A percentile compares a stretch with the other conserved stretches of the same genome.
Evolutionary conservation across 1,140 invertebrate species (phyloP).

Genomic region (Aethina tumida): DNA sequence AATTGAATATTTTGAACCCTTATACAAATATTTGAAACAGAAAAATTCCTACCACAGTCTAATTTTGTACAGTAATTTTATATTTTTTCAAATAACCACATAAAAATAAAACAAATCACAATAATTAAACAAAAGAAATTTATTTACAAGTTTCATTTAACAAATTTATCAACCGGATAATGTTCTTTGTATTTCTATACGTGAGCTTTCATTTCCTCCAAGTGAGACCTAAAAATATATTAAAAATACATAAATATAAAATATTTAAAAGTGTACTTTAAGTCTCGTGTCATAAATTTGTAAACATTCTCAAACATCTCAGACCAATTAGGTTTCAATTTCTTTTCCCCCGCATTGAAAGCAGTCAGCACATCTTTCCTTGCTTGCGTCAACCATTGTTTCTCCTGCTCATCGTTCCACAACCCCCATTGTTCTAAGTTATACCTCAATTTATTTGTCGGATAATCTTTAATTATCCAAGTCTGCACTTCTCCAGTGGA

Average conservation of each 20-base stretch:
- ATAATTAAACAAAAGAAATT: too few relatives aligned
- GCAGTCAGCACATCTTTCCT: constrained; percentile 68
- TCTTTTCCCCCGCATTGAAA: constrained; percentile 76
- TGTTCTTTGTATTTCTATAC: constrained; percentile 72
- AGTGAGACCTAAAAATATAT: constrained; percentile 73
- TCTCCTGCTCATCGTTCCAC: constrained; percentile 75
- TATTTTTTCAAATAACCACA: too few relatives aligned
- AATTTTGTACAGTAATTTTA: too few relatives aligned
- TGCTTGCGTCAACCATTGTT: constrained; percentile 56
- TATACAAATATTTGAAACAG: constrained; percentile 65
- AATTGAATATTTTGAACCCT: constrained; percentile 66
- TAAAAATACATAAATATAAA: too few relatives aligned
- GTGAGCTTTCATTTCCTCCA: constrained; percentile 72
- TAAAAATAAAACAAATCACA: too few relatives aligned
- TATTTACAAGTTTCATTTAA: too few relatives aligned
- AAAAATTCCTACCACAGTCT: too few relatives aligned
- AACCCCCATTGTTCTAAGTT: constrained; percentile 71
- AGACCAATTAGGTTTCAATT: constrained; percentile 70
- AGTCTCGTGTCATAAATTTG: constrained; percentile 64
- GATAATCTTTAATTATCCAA: constrained; percentile 75
- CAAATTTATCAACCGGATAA: constrained; percentile 53
- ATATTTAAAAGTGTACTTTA: too few relatives aligned
- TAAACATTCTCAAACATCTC: constrained; percentile 93
- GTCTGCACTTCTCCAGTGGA: constrained; percentile 73
- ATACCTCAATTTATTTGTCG: constrained; percentile 68